Evolutionary conservation across 1,140 invertebrate genomes (phyloP), one percentile per base, ranked within the genome.

Genomic region (Anoplophora glabripennis): DNA sequence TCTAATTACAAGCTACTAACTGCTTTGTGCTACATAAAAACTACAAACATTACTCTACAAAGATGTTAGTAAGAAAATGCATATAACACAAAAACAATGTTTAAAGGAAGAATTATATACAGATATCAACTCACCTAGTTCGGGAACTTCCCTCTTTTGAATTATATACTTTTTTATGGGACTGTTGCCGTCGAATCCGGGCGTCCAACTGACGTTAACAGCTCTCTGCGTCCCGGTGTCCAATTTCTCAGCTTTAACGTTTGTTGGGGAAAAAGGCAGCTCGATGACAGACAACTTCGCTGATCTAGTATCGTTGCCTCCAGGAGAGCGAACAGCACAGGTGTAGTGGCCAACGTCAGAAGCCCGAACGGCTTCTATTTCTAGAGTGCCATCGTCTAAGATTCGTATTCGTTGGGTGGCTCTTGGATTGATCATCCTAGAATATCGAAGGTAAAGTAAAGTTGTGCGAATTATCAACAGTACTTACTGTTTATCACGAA

Each of bases 161-260:
- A 99, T 83, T 60, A 96, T 93, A 75, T 90, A 98, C 72, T 96
- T 94, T 55, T 90, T 84, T 45, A 97, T 92, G 1, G 93, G 92
- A 73, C 93, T 96, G 73, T 99, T 98, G 38, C 97, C 97, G 79
- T 99, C 92, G 77, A 98, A 99, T 9, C 92, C 92, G 0, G 93
- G 89, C 7, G 89, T 89, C 96, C 96, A 99, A 10, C 86, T 88
- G 0, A 99, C 85, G 74, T 96, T 95, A 35, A 98, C 92, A 10
- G 85, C 82, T 45, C 86, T 76, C 63, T 84, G 82, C 44, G 81
- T 67, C 18, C 80, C 65, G 61, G 82, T 73, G 72, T 86, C 72
- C 35, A 89, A 65, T 11, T 92, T 64, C 44, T 79, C 74, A 1
- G 94, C 95, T 64, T 84, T 80, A 1, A 95, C 89, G 69, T 93